Evolutionary conservation across 2,113 vertebrate species (phyloP).

Genomic region (Channa argus): DNA sequence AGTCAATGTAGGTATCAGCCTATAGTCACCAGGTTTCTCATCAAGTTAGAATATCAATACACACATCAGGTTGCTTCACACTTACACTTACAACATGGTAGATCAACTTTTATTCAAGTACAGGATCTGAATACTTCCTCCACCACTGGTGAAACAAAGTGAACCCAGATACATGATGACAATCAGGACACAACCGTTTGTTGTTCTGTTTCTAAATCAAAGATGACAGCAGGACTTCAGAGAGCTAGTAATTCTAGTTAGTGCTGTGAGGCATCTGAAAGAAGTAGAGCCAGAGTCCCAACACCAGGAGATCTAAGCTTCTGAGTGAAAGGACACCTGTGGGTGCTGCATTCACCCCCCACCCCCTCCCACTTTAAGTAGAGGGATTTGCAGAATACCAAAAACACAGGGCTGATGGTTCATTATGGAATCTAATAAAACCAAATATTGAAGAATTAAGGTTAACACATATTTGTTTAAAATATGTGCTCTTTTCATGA

Average conservation of each 20-base stretch:
- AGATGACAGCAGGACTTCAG: conserved; percentile 56
- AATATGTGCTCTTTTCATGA: conserved; percentile 26
- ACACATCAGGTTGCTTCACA: no score
- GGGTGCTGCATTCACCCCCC: conserved; percentile 61
- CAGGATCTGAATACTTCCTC: conserved; percentile 8
- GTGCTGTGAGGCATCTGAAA: conserved; percentile 45
- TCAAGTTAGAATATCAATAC: no score
- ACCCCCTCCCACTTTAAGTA: conserved; percentile 48
- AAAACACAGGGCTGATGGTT: conserved; percentile 46
- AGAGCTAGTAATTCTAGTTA: conserved; percentile 34
- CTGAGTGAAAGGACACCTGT: conserved; percentile 65
- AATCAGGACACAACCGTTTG: conserved; percentile 10
- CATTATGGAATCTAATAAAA: conserved; percentile 54
- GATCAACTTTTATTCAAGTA: background rate
- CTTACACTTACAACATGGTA: no score
- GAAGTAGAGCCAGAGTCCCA: conserved; percentile 53
- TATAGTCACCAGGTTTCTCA: no score
- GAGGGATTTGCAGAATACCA: conserved; percentile 57
- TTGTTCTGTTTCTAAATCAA: conserved; percentile 49
- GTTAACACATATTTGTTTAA: conserved; percentile 42
- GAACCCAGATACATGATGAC: conserved; percentile 3
- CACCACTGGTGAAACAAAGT: background rate
- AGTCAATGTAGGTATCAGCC: no score
- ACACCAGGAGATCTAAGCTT: conserved; percentile 58
- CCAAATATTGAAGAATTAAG: conserved; percentile 31